Evolutionary conservation across 2,888 invertebrate genomes (phyloP).

Genomic region (Xanthorhoe designata): DNA sequence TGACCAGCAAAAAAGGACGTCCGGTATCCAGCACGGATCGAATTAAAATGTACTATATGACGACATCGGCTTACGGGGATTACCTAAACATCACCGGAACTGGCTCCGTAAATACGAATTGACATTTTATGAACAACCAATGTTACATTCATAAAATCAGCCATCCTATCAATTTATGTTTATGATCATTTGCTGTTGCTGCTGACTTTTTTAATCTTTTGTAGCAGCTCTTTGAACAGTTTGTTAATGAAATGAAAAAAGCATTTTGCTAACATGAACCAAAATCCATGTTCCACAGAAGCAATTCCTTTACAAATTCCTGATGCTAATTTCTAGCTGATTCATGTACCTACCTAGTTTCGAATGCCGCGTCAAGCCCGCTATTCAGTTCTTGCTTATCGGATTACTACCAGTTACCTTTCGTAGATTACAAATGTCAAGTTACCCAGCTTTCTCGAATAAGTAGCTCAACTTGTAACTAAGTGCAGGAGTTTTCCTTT

Average conservation of each 20-base stretch:
- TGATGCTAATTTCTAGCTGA: constrained; percentile 4
- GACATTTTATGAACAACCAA: constrained; percentile 3
- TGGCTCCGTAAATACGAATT: constrained; percentile 30
- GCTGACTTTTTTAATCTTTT: too few relatives aligned
- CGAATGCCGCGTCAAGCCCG: constrained; percentile 16
- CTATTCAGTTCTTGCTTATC: constrained; percentile 28
- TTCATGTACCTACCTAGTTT: constrained; percentile 9
- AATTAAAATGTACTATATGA: constrained; percentile 46
- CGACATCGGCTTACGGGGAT: constrained; percentile 33
- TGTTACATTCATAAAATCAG: neutral
- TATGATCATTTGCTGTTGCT: too few relatives aligned
- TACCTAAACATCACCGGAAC: constrained; percentile 40
- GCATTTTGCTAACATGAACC: neutral
- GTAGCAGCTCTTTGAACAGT: too few relatives aligned
- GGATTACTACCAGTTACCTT: constrained; percentile 22
- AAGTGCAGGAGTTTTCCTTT: constrained; percentile 13
- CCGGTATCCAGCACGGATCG: constrained; percentile 47
- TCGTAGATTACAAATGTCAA: constrained; percentile 30
- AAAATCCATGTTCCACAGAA: neutral
- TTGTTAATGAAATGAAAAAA: neutral
- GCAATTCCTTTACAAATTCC: neutral
- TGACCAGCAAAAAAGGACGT: constrained; percentile 48
- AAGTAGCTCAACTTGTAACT: constrained; percentile 32
- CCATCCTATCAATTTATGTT: too few relatives aligned
- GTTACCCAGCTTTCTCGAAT: constrained; percentile 26